Evolutionary conservation across 35 echinoderm and acorn worm species (phyloP).

Genomic region (Anneissia japonica): DNA sequence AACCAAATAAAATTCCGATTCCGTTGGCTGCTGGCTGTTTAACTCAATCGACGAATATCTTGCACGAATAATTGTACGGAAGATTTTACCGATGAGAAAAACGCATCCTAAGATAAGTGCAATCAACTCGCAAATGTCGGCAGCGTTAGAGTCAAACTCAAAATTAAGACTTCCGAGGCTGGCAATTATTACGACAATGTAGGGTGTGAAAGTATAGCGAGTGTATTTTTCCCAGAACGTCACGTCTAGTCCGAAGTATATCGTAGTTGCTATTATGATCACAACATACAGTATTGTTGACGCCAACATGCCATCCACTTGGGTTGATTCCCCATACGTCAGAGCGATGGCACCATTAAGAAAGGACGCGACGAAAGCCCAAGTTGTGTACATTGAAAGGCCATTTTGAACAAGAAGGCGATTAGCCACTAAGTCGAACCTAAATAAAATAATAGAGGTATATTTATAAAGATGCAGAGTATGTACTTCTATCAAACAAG

Average conservation of each 20-base stretch:
- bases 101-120: no score
- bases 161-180: slow-evolving; percentile 34
- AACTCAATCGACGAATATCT: no score
- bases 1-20: no score
- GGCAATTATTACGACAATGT: slow-evolving; percentile 60
- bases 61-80: no score
- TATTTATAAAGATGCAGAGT: no score
- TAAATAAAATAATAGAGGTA: no score
- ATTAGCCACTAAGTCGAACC: not conserved
- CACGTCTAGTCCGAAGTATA: slow-evolving; percentile 56
- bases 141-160: slow-evolving; percentile 41
- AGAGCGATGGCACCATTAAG: not conserved
- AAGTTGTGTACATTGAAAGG: slow-evolving; percentile 18
- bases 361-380: slow-evolving; percentile 12
- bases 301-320: slow-evolving; percentile 16
- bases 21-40: no score
- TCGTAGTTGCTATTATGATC: slow-evolving; percentile 29
- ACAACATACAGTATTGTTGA: slow-evolving; percentile 47
- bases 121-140: no score
- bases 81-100: no score
- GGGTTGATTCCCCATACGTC: not conserved
- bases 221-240: slow-evolving; percentile 66
- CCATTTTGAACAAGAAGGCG: slow-evolving; percentile 41
- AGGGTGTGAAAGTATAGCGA: slow-evolving; percentile 75
- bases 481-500: no score